phyloP scores from a whole-genome alignment of 2,113 vertebrate species.

The Bufo bufo region DNA sequence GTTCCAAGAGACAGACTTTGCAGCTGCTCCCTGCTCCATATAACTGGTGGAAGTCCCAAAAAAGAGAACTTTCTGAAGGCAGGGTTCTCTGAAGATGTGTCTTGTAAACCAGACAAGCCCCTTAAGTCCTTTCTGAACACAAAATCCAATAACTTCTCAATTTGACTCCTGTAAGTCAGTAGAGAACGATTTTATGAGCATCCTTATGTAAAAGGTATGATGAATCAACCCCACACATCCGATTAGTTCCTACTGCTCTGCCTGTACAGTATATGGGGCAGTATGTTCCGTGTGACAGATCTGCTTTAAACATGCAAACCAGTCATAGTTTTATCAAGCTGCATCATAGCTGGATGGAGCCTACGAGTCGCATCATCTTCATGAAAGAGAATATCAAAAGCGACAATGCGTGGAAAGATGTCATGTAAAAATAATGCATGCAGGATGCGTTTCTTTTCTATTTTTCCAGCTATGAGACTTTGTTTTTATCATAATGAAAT shows the following conservation, averaged over 20 bases:
- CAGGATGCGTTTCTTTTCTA: background rate
- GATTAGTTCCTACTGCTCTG: background rate
- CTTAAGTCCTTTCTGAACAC: too few species aligned
- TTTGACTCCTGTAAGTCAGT: too few species aligned
- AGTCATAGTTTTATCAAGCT: background rate
- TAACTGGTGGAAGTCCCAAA: too few species aligned
- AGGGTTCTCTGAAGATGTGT: too few species aligned
- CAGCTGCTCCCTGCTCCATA: too few species aligned
- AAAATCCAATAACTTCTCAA: too few species aligned
- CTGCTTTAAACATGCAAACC: background rate
- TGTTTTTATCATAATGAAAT: background rate
- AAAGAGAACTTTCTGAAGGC: too few species aligned
- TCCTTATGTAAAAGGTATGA: background rate
- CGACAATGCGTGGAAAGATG: background rate
- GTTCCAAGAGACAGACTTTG: too few species aligned
- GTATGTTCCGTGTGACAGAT: background rate
- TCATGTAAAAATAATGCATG: background rate
- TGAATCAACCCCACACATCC: background rate
- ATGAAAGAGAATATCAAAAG: background rate
- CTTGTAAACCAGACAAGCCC: too few species aligned
- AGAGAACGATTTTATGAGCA: too few species aligned
- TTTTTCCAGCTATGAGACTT: background rate
- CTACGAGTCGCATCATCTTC: slow-evolving; percentile 9
- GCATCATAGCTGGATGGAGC: background rate
- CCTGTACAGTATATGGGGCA: background rate